Conservation (phyloP, 2,888 invertebrate species). For the Philaethria dido region DNA sequence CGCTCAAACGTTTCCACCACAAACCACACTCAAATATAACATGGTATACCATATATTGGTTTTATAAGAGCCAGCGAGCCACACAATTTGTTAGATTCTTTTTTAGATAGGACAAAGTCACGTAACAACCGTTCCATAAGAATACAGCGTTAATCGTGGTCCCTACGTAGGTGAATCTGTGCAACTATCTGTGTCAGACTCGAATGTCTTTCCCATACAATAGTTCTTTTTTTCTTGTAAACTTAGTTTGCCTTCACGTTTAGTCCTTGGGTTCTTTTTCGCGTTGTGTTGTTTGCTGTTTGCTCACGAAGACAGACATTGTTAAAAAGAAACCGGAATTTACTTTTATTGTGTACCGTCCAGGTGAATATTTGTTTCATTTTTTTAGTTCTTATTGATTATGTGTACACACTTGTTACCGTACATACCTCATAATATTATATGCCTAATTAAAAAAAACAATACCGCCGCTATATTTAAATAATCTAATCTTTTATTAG, state of each 20-base stretch:
- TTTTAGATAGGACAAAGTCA: conserved; percentile 45
- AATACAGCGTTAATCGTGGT: conserved; percentile 36
- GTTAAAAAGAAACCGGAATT: conserved; percentile 70
- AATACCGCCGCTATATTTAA: not conserved
- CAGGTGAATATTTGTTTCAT: conserved; percentile 44
- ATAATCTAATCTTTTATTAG: not conserved
- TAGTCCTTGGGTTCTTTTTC: conserved; percentile 65
- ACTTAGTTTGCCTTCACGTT: conserved; percentile 64
- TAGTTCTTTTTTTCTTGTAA: conserved; percentile 54
- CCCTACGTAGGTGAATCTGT: conserved; percentile 58
- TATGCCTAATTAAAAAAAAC: not conserved
- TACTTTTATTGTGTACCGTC: conserved; percentile 55
- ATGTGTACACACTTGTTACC: not conserved
- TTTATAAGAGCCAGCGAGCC: conserved; percentile 49
- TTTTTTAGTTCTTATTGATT: conserved; percentile 28
- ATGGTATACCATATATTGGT: conserved; percentile 44
- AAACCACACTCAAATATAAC: conserved; percentile 58
- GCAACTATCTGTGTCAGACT: conserved; percentile 58
- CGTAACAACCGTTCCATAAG: conserved; percentile 40
- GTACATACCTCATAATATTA: not conserved
- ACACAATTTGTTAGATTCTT: conserved; percentile 37
- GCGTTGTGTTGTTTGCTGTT: conserved; percentile 57
- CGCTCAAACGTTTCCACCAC: conserved; percentile 57
- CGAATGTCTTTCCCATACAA: conserved; percentile 60
- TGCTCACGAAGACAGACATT: conserved; percentile 52